These are phyloP conservation scores for Pristiophorus japonicus DNA, from an alignment of 2,113 vertebrate genomes.

Conservation along the genomic window DNA sequence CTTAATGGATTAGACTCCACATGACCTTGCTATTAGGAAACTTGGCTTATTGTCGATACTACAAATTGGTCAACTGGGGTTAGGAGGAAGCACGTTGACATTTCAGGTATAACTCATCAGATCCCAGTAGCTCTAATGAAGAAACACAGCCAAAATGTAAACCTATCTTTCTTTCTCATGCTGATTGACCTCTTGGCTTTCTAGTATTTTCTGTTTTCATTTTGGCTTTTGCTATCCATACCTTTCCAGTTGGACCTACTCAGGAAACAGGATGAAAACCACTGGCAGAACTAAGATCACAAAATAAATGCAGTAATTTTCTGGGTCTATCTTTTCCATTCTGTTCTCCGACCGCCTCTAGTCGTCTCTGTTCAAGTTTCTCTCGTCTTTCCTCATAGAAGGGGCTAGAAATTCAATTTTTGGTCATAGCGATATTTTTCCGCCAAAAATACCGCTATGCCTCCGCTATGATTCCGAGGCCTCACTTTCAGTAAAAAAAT, in stretches of 20 bases:
- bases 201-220: neutral
- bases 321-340: neutral
- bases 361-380: neutral
- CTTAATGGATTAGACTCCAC: neutral
- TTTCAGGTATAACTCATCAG: neutral
- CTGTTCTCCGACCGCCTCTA: neutral
- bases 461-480: too few relatives aligned
- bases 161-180: neutral
- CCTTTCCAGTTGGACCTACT: neutral
- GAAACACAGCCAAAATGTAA: neutral
- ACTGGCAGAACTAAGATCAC: neutral
- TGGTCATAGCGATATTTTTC: too few relatives aligned
- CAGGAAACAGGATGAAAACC: neutral
- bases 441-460: too few relatives aligned
- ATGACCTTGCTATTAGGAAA: neutral
- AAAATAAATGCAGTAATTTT: neutral
- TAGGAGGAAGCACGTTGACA: neutral
- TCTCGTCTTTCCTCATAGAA: neutral
- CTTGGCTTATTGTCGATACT: neutral
- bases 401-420: too few relatives aligned
- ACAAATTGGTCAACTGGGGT: neutral
- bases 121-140: neutral
- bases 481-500: too few relatives aligned
- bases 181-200: neutral
- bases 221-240: neutral